phyloP scores from a whole-genome alignment of 2,113 vertebrate species.

The Machaerirhynchus nigripectus region DNA sequence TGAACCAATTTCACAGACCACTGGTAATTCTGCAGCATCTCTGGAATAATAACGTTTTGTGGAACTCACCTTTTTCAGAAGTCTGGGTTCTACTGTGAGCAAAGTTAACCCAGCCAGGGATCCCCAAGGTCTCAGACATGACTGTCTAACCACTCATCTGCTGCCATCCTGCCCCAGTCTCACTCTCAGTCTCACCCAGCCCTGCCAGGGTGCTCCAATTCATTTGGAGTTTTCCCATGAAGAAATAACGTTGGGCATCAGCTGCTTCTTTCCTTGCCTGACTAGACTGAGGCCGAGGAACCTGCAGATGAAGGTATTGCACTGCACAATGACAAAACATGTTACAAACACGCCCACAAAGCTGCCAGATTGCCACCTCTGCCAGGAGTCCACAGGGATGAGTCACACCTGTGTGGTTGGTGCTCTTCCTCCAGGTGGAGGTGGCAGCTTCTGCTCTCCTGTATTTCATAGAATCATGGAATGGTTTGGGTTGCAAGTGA shows the following conservation, averaged over 20 bases:
- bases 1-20: neutral
- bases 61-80: neutral
- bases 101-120: neutral
- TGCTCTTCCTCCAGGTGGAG: neutral
- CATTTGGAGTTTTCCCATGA: neutral
- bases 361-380: conserved; percentile 52
- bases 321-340: conserved; percentile 30
- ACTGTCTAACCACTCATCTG: neutral
- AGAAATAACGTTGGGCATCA: neutral
- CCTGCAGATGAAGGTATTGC: neutral
- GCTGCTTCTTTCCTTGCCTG: neutral
- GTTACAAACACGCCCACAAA: conserved; percentile 47
- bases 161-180: neutral
- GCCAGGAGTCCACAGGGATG: conserved; percentile 37
- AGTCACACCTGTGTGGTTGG: conserved; percentile 39
- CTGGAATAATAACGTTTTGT: neutral
- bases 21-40: neutral
- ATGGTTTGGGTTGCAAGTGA: neutral
- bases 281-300: conserved; percentile 18
- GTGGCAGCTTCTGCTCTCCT: neutral
- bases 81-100: neutral
- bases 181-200: neutral
- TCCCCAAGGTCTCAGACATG: neutral
- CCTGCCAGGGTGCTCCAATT: neutral
- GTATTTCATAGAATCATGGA: neutral